Evolutionary conservation across 2,113 vertebrate species (phyloP).

Genomic region (Ctenodactylus gundi): DNA sequence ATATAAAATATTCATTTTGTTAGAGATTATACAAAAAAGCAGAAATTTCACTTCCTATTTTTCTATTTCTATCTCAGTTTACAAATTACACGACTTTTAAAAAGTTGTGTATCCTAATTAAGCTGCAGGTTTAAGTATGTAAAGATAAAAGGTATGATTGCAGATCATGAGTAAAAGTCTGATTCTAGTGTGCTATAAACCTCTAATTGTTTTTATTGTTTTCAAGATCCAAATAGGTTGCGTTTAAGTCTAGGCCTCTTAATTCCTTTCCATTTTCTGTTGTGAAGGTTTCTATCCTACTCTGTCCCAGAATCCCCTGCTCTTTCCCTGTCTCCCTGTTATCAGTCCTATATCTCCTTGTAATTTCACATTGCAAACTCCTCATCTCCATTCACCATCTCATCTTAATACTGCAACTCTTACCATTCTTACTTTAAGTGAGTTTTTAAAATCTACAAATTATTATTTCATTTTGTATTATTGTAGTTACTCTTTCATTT

Average conservation of each 20-base stretch:
- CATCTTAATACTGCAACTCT: not conserved
- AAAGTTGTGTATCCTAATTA: rapidly evolving
- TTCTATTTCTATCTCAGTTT: not conserved
- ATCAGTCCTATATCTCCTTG: not conserved
- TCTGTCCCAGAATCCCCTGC: not conserved
- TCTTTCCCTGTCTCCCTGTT: not conserved
- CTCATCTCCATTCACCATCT: not conserved
- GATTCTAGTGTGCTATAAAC: not conserved
- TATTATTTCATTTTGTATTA: too few species aligned
- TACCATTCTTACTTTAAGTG: too few species aligned
- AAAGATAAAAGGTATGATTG: not conserved
- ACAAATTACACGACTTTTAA: not conserved
- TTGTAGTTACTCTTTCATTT: not conserved
- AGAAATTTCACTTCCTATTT: not conserved
- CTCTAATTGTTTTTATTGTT: not conserved
- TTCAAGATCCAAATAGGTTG: not conserved
- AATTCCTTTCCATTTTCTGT: not conserved
- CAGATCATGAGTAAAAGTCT: not conserved
- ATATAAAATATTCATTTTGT: not conserved
- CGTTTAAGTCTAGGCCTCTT: not conserved
- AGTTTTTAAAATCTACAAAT: too few species aligned
- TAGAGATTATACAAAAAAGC: not conserved
- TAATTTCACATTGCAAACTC: not conserved
- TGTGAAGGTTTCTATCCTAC: not conserved
- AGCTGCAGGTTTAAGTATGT: not conserved